Conservation (phyloP, 1,140 invertebrate genomes). For the Melanaphis sacchari region DNA sequence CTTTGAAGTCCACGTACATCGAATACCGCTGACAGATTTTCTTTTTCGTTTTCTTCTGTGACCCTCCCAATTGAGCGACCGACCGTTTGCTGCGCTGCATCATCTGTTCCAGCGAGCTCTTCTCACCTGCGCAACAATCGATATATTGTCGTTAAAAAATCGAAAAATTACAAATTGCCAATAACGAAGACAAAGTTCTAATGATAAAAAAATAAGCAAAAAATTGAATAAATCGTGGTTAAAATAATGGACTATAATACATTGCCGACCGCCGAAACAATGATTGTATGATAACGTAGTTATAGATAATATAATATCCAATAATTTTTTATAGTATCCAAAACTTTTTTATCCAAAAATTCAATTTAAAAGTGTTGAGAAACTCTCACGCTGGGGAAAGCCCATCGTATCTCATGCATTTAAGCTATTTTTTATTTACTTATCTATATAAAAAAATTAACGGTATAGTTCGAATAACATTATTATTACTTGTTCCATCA, state of each 20-base stretch:
- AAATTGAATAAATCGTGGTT: not conserved
- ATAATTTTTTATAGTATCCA: too few species aligned
- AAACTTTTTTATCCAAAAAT: too few species aligned
- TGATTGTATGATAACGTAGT: too few species aligned
- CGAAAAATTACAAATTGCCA: too few species aligned
- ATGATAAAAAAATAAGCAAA: not conserved
- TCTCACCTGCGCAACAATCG: not conserved
- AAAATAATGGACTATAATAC: not conserved
- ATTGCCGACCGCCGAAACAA: not conserved
- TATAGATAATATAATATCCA: too few species aligned
- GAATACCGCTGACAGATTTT: slow-evolving; percentile 86
- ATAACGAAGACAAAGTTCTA: not conserved
- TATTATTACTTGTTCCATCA: slow-evolving; percentile 67
- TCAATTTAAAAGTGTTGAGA: not conserved
- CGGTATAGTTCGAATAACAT: not conserved
- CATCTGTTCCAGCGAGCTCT: slow-evolving; percentile 57
- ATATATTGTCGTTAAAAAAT: too few species aligned
- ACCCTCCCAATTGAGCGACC: slow-evolving; percentile 62
- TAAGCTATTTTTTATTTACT: not conserved
- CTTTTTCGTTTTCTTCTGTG: slow-evolving; percentile 63
- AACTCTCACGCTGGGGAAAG: not conserved
- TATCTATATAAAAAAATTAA: not conserved
- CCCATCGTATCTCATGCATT: not conserved
- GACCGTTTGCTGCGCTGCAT: slow-evolving; percentile 59
- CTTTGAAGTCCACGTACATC: slow-evolving; percentile 94